These are phyloP conservation scores for Sminthurinus aureus DNA, from an alignment of 2,888 invertebrate genomes.

Conservation along the genomic window DNA sequence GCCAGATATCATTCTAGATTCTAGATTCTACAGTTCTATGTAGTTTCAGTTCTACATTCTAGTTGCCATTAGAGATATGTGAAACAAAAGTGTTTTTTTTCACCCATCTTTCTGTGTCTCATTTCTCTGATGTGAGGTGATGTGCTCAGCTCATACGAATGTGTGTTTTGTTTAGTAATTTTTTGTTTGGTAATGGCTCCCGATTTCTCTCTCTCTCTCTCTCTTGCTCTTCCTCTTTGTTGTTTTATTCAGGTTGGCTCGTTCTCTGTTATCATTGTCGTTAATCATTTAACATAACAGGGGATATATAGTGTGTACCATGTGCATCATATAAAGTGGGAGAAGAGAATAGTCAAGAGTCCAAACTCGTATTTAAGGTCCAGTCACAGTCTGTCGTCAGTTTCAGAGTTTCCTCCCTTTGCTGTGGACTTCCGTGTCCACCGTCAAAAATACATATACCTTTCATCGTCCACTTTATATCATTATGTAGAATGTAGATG, in stretches of 20 bases:
- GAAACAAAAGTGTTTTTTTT: background rate
- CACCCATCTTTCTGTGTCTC: background rate
- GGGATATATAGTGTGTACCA: background rate
- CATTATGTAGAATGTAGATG: too few species aligned
- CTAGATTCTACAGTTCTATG: too few species aligned
- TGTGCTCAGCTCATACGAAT: background rate
- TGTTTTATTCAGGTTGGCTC: too few species aligned
- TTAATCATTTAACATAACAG: background rate
- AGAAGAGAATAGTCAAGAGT: background rate
- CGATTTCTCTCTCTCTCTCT: background rate
- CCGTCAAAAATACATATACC: too few species aligned
- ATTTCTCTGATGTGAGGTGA: background rate
- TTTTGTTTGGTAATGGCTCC: background rate
- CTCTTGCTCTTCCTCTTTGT: background rate
- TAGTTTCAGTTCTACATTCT: too few species aligned
- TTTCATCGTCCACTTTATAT: too few species aligned
- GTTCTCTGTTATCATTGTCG: background rate
- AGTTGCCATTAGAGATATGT: too few species aligned
- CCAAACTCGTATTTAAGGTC: background rate
- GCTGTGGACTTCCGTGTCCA: background rate
- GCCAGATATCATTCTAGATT: background rate
- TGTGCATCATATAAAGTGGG: background rate
- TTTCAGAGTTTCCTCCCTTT: background rate
- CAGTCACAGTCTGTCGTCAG: slow-evolving; percentile 1
- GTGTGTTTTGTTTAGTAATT: background rate